Base-by-base conservation (phyloP, 2,113 vertebrate genomes). In the Tiliqua scincoides region DNA sequence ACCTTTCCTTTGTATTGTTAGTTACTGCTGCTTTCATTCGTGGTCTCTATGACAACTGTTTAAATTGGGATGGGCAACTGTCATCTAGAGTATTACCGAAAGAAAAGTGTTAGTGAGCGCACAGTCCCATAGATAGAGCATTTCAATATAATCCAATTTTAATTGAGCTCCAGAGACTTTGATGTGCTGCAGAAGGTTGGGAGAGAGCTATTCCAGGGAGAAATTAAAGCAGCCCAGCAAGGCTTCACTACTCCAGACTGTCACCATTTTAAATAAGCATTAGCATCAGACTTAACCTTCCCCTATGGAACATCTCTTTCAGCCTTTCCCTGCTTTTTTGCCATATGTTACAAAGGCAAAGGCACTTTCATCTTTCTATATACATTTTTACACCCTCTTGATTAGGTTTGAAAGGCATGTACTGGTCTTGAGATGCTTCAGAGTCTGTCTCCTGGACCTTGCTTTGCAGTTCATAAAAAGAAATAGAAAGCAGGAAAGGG, bases 151-250 rank as follows among this genome's bases (percentile, higher is more conserved):
- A 99, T 99, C 98, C 99, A 98, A 97, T 99, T 99, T 99, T 99
- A 99, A 99, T 99, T 99, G 98, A 98, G 98, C 99, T 99, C 99
- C 96, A 97, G 99, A 99, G 98, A 98, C 98, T 98, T 97, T 97
- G 97, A 97, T 97, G 97, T 97, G 97, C 96, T 97, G 96, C 97
- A 87, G 96, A 97, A 98, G 98, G 98, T 97, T 97, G 97, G 97
- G 92, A 95, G 94, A 96, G 96, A 96, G 97, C 97, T 98, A 98
- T 99, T 99, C 98, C 98, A 96, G 97, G 95, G 98, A 99, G 99
- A 99, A 99, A 99, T 99, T 98, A 98, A 98, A 98, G 95, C 96
- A 96, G 93, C 97, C 96, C 94, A 82, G 93, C 94, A 95, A 95
- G 95, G 96, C 95, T 97, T 97, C 97, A 93, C 96, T 96, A 93